A percentile compares a stretch with the other conserved stretches of the same genome.
Conservation (phyloP, 2,888 invertebrate genomes). For the Homarus gammarus region DNA sequence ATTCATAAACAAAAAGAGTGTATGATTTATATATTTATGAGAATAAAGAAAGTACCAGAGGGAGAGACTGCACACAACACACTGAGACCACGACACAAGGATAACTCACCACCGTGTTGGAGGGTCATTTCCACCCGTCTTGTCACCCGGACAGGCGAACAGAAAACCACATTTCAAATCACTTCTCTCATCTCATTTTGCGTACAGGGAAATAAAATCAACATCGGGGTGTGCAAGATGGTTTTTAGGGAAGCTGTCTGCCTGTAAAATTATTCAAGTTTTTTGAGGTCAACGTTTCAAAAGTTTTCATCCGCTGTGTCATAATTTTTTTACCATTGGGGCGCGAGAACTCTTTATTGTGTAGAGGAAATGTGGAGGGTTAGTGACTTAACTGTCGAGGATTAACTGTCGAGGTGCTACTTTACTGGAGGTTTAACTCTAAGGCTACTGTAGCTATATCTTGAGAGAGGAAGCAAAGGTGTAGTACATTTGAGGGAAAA, state of each 20-base stretch:
- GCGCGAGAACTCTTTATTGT: no score
- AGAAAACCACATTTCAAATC: slow-evolving; percentile 55
- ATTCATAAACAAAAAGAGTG: no score
- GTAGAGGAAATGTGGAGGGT: no score
- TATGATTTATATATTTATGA: no score
- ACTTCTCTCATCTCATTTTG: slow-evolving; percentile 56
- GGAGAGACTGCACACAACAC: not conserved
- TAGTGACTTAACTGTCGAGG: no score
- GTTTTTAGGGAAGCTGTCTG: not conserved
- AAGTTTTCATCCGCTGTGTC: slow-evolving; percentile 9
- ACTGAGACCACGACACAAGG: no score
- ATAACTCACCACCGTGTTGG: no score
- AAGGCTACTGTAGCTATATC: no score
- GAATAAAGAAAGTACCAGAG: slow-evolving; percentile 12
- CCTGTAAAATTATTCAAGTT: not conserved
- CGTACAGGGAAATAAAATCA: slow-evolving; percentile 52
- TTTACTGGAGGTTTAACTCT: no score
- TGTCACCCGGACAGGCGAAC: slow-evolving; percentile 29
- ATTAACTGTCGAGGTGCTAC: no score
- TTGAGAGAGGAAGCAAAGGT: no score
- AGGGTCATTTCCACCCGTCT: slow-evolving; percentile 1
- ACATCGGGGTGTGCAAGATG: slow-evolving; percentile 36
- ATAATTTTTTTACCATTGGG: not conserved
- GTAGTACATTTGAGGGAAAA: no score
- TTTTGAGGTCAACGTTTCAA: not conserved